Conservation (phyloP, 30 jellyfish, hydroid and myxozoan species). For the Rhopilema esculentum region DNA sequence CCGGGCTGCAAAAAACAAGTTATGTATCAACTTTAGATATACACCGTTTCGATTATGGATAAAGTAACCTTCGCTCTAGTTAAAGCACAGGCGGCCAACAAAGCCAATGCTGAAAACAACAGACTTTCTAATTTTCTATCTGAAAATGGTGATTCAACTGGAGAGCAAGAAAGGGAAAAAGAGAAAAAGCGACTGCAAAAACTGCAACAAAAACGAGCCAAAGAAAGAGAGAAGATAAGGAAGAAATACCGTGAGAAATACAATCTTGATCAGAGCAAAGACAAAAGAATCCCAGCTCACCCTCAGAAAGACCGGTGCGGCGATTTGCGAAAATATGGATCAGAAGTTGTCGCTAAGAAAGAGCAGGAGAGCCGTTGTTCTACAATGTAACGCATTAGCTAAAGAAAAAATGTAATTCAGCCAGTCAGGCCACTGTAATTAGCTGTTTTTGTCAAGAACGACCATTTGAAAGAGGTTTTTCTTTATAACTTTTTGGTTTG, state of each 20-base stretch:
- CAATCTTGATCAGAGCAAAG: not conserved
- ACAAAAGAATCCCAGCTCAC: not conserved
- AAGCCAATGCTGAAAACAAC: not conserved
- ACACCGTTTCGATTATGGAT: too few species aligned
- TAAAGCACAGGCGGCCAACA: not conserved
- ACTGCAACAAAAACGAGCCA: not conserved
- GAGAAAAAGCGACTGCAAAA: not conserved
- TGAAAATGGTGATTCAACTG: not conserved
- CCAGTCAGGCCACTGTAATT: too few species aligned
- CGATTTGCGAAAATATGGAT: not conserved
- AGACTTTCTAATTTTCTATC: not conserved
- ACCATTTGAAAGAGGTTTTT: too few species aligned
- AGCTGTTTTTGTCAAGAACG: too few species aligned
- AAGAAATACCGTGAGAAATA: conserved; percentile 14
- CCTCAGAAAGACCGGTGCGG: not conserved
- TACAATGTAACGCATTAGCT: not conserved
- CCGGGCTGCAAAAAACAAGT: too few species aligned
- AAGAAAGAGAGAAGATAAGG: conserved; percentile 4
- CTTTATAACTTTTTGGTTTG: too few species aligned
- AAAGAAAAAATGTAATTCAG: too few species aligned
- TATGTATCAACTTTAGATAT: too few species aligned
- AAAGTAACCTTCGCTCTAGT: not conserved
- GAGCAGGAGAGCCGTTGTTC: not conserved
- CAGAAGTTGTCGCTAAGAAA: not conserved
- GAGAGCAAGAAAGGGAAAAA: conserved; percentile 17